Base-by-base conservation (phyloP, 2,888 invertebrate genomes). In the Ectobius pallidus region DNA sequence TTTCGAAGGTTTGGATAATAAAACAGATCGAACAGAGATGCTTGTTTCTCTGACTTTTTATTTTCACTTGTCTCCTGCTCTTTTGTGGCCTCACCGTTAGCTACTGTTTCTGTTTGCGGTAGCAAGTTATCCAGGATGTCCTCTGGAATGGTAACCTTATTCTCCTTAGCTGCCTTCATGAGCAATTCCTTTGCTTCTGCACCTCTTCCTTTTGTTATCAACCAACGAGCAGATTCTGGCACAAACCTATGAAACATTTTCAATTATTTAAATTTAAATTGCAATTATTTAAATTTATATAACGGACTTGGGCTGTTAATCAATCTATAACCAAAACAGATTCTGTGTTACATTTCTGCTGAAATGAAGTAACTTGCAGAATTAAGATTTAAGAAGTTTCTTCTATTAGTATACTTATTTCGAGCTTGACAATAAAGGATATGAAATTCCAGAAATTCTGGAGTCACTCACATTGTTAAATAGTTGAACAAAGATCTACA, bases 141-240 rank as follows among this genome's bases (percentile, higher is more conserved):
- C 27, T 84, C 82, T 0, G 87, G 82, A 70, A 91, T 84, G 16
- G 84, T 82, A 0, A 88, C 87, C 68, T 88, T 87, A 79, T 92
- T 92, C 78, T 87, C 88, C 75, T 85, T 85, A 0, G 92, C 91
- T 1, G 89, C 91, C 73, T 84, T 86, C 76, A 88, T 85, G 44
- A 92, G 86, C 25, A 89, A 83, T 55, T 82, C 82, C 75, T 88
- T 88, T 0, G 92, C 92, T 79, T 89, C 88, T 32, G 86, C 84
- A 18, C 86, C 83, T 34, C 88, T 86, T 44, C 89, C 88, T 78
- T 90, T 89, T 0, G 89, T 87, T 69, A 92, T 79, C 73, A 92
- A 81, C 92, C 92, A 92, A 65, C 92, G 85, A 7, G 89, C 87
- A 0, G 92, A 92, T 82, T 92, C 92, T 0, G 92, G 92, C 78